These are phyloP conservation scores for Brachypalpus laphriformis DNA, from an alignment of 2,888 invertebrate species.

Conservation along the genomic window DNA sequence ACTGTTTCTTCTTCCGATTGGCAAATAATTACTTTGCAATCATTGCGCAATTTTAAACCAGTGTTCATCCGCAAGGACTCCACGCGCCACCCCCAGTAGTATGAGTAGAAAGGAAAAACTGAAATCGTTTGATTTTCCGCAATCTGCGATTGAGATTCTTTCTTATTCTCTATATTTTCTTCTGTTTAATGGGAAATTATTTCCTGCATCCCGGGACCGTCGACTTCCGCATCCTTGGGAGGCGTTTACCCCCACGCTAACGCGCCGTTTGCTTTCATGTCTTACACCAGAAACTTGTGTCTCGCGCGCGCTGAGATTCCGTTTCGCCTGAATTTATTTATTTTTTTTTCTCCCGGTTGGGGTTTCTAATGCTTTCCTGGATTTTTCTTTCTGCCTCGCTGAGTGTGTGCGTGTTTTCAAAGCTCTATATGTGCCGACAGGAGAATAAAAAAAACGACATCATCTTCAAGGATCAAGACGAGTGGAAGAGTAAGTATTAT, in stretches of 20 bases:
- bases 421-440: slow-evolving; percentile 14
- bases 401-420: neutral
- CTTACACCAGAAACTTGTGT: slow-evolving; percentile 62
- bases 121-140: slow-evolving; percentile 71
- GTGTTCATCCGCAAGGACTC: neutral
- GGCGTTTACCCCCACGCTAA: slow-evolving; percentile 57
- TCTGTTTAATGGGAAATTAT: slow-evolving; percentile 67
- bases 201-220: slow-evolving; percentile 67
- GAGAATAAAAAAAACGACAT: slow-evolving; percentile 17
- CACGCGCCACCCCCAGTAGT: neutral
- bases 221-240: slow-evolving; percentile 66
- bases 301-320: slow-evolving; percentile 47
- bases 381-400: slow-evolving; percentile 12
- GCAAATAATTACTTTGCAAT: slow-evolving; percentile 75
- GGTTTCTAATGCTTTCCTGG: slow-evolving; percentile 9
- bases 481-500: slow-evolving; percentile 58
- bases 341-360: neutral
- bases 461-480: slow-evolving; percentile 43
- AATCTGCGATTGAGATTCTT: slow-evolving; percentile 54
- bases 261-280: slow-evolving; percentile 71
- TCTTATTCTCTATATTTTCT: slow-evolving; percentile 35
- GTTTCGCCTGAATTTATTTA: slow-evolving; percentile 34
- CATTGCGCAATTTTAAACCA: slow-evolving; percentile 66
- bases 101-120: slow-evolving; percentile 23
- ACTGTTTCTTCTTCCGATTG: slow-evolving; percentile 57